Evolutionary conservation across 2,797 vertebrate species (phyloP).

Genomic region (Margarornis squamiger): DNA sequence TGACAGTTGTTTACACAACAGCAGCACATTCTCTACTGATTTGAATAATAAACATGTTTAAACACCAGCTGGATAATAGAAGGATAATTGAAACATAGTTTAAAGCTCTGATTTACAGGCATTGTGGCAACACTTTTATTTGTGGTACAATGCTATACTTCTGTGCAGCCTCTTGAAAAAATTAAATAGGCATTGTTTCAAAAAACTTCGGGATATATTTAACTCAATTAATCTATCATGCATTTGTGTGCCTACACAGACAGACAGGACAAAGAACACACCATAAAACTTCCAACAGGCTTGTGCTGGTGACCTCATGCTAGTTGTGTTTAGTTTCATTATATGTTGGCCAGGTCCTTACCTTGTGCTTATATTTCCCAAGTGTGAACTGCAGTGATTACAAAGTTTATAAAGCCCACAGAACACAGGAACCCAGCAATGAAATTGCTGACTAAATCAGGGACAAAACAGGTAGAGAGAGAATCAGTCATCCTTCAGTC

Average conservation of each 20-base stretch:
- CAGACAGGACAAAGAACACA: background rate
- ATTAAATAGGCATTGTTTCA: constrained; percentile 75
- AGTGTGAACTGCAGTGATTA: background rate
- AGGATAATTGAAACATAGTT: constrained; percentile 95
- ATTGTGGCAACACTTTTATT: constrained; percentile 79
- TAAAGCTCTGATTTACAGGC: constrained; percentile 88
- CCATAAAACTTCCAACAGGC: background rate
- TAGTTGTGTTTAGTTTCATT: background rate
- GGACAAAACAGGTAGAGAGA: background rate
- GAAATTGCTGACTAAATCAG: background rate
- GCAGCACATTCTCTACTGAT: constrained; percentile 86
- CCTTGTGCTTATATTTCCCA: background rate
- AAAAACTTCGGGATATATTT: constrained; percentile 72
- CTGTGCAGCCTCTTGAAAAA: constrained; percentile 65
- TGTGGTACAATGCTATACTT: constrained; percentile 79
- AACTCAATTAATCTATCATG: constrained; percentile 73
- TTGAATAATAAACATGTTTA: constrained; percentile 90
- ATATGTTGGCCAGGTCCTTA: rapidly evolving
- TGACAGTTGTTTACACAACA: constrained; percentile 88
- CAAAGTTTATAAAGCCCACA: background rate
- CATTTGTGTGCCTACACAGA: constrained; percentile 28
- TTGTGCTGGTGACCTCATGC: rapidly evolving
- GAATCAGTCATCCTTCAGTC: background rate
- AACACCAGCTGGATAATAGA: constrained; percentile 93
- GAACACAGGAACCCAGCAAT: rapidly evolving